Conservation (phyloP, 2,888 invertebrate genomes). For the Tetragonula carbonaria region DNA sequence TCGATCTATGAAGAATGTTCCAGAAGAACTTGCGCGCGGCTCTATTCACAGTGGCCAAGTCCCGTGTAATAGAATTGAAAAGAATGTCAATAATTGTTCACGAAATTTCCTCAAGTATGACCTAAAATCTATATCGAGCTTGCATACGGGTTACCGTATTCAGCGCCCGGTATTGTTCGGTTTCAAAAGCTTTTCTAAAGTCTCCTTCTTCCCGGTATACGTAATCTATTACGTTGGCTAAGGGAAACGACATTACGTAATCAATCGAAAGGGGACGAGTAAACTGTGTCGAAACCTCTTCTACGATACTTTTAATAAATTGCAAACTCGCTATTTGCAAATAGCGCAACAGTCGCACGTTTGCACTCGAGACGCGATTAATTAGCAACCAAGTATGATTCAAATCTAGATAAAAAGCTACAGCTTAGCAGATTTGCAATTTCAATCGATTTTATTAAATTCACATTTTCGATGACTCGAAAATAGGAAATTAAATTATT, state of each 20-base stretch:
- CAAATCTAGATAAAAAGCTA: neutral
- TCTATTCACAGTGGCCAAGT: neutral
- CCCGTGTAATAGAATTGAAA: conserved; percentile 20
- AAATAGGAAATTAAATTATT: no score
- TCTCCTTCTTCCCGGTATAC: conserved; percentile 13
- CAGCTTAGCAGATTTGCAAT: neutral
- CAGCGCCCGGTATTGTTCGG: conserved; percentile 41
- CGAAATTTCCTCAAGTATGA: conserved; percentile 41
- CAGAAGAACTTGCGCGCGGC: neutral
- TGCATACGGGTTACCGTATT: conserved; percentile 46
- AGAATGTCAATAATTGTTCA: conserved; percentile 50
- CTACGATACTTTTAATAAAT: conserved; percentile 24
- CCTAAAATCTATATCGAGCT: conserved; percentile 43
- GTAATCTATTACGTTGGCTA: conserved; percentile 41
- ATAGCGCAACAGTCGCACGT: neutral
- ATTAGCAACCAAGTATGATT: neutral
- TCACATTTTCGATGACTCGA: no score
- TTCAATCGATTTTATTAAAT: neutral
- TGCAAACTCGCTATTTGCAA: neutral
- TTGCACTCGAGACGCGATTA: neutral
- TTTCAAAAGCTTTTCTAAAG: conserved; percentile 34
- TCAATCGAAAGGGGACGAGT: conserved; percentile 36
- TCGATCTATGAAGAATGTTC: neutral
- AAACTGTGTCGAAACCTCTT: conserved; percentile 35
- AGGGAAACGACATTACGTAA: conserved; percentile 37